Conservation (phyloP, 1,140 invertebrate species). For the Adelges cooleyi region DNA sequence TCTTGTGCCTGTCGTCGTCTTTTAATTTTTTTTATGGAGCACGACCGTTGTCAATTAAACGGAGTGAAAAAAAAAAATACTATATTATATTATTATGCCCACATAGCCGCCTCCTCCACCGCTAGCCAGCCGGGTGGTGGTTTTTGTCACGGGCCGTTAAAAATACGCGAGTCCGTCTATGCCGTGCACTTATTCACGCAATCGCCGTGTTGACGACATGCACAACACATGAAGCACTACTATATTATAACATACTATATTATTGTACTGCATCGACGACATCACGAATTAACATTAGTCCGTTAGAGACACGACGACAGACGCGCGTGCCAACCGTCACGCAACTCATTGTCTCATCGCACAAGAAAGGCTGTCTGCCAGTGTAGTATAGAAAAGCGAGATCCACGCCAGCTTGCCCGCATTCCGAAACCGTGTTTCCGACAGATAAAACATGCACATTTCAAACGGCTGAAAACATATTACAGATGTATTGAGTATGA, state of each 20-base stretch:
- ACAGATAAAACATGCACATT: too few species aligned
- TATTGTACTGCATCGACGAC: not conserved
- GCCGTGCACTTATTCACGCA: not conserved
- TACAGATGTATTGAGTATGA: too few species aligned
- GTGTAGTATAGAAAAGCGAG: too few species aligned
- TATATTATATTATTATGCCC: not conserved
- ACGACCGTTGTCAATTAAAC: slow-evolving; percentile 16
- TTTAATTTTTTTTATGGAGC: slow-evolving; percentile 21
- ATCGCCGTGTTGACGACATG: too few species aligned
- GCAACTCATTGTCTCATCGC: not conserved
- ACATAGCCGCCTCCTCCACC: too few species aligned
- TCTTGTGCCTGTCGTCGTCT: not conserved
- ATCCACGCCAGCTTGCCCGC: too few species aligned
- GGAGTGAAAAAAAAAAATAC: not conserved
- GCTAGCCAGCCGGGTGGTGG: not conserved
- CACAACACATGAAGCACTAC: too few species aligned
- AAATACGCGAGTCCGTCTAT: not conserved
- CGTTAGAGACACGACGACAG: slow-evolving; percentile 1
- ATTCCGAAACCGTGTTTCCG: too few species aligned
- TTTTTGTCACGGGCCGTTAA: slow-evolving; percentile 9
- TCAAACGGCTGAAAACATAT: too few species aligned
- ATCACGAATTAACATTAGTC: slow-evolving; percentile 12
- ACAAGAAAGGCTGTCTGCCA: too few species aligned
- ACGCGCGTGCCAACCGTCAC: not conserved
- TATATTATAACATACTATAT: too few species aligned